phyloP scores from a whole-genome alignment of 1,140 invertebrate species.

The Hydropsyche tenuis region DNA sequence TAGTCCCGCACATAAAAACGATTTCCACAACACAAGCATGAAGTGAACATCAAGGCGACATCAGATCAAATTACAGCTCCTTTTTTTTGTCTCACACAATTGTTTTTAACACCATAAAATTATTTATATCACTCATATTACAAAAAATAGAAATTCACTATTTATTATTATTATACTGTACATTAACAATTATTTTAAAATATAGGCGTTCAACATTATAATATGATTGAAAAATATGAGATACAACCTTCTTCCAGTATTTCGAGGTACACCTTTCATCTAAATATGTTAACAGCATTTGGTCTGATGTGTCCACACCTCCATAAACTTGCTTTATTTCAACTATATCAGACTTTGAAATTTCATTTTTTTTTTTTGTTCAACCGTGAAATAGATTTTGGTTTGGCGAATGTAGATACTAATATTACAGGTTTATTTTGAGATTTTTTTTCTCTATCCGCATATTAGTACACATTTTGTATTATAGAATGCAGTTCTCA shows the following conservation, averaged over 20 bases:
- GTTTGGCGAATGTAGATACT: conserved; percentile 41
- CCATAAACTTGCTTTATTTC: conserved; percentile 41
- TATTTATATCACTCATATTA: no score
- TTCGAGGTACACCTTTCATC: conserved; percentile 49
- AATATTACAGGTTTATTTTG: conserved; percentile 42
- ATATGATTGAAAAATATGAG: conserved; percentile 43
- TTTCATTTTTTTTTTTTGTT: conserved; percentile 39
- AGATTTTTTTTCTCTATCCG: conserved; percentile 41
- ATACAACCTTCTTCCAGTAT: conserved; percentile 48
- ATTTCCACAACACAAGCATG: no score
- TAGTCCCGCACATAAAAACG: no score
- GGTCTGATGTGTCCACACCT: conserved; percentile 42
- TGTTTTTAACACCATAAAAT: no score
- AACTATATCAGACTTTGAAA: conserved; percentile 42
- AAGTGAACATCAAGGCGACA: no score
- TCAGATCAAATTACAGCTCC: no score
- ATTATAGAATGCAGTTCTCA: no score
- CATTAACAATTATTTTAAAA: no score
- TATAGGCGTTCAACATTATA: no score
- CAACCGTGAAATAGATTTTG: conserved; percentile 36
- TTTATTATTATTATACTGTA: no score
- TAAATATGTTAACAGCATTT: conserved; percentile 48
- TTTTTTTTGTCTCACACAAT: no score
- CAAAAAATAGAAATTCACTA: no score
- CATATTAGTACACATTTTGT: conserved; percentile 45